Base-by-base conservation (phyloP, 2,797 vertebrate genomes). In the Artibeus jamaicensis region DNA sequence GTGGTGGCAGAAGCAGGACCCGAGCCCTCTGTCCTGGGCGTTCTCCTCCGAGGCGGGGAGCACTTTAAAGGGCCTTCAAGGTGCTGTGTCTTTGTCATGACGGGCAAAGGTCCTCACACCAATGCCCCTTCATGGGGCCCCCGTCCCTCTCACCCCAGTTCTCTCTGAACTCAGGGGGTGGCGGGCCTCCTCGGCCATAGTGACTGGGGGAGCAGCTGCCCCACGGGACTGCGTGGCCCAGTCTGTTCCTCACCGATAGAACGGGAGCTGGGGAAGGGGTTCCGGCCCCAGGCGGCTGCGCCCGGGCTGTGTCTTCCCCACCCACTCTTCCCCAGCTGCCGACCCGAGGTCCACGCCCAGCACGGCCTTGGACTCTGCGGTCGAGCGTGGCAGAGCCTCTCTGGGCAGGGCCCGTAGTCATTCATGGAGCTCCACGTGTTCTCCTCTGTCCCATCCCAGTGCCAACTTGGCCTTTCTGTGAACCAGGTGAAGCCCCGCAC, bases 391-490 rank as follows among this genome's bases (percentile, higher is more conserved):
- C n/a, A 65, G 62, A 57, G 46, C 32, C n/a, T 29, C 4, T 11
- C 62, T 32, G 18, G 0, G 46, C 78, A 22, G 50, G 85, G 37
- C 37, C 37, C 24, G 9, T 55, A 46, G 8, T 12, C 76, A 22
- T 3, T 5, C 37, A 5, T 29, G 15, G 37, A 24, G 32, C 22
- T 9, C 0, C 8, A 21, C 44, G 10, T 26, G 2, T 44, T 8
- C 18, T 6, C 21, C 6, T 2, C 29, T 2, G 19, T 19, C 3
- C 55, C 6, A 0, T 14, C 2, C 22, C 39, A n/a, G 46, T 0
- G 12, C 26, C 7, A 1, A 48, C 77, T 44, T 42, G 9, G 44
- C 26, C 24, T 65, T 81, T 50, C 9, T 0, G 0, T 9, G 34
- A 67, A 22, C 34, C 9, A 39, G 39, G 50, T 6, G 24, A 53